phyloP scores from a whole-genome alignment of 2,888 invertebrate genomes.

The Dyspetes luteomarginatus region DNA sequence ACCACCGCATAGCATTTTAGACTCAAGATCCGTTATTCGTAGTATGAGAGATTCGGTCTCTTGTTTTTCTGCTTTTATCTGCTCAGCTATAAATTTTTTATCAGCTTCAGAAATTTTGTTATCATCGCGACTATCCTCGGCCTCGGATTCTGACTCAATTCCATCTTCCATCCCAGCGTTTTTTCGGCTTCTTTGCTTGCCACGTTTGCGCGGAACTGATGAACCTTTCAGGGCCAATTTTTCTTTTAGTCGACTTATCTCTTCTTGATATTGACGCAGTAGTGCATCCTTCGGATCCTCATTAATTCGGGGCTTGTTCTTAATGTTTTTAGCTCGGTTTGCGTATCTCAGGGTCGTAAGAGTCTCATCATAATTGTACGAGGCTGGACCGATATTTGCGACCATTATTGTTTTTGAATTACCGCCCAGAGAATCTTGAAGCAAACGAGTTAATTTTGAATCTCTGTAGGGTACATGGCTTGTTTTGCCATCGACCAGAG shows the following conservation, averaged over 20 bases:
- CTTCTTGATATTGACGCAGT: conserved; percentile 96
- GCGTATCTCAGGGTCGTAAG: conserved; percentile 98
- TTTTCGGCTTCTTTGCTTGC: conserved; percentile 82
- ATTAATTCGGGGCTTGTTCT: conserved; percentile 99
- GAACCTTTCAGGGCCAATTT: conserved; percentile 79
- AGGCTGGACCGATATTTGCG: conserved; percentile 99
- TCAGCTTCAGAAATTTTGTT: conserved; percentile 83
- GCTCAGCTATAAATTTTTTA: conserved; percentile 84
- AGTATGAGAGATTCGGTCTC: conserved; percentile 90
- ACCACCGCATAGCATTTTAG: conserved; percentile 96
- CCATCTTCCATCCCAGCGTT: conserved; percentile 84
- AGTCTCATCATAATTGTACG: conserved; percentile 99
- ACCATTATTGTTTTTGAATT: conserved; percentile 99
- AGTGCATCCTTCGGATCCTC: conserved; percentile 99
- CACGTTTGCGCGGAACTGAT: conserved; percentile 80
- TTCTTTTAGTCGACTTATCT: conserved; percentile 91
- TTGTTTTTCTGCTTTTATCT: conserved; percentile 88
- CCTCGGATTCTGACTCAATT: conserved; percentile 81
- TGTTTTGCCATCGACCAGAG: conserved; percentile 95
- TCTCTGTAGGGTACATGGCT: conserved; percentile 99
- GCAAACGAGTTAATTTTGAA: conserved; percentile 96
- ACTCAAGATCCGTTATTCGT: conserved; percentile 94
- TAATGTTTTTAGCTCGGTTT: conserved; percentile 98
- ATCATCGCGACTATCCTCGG: conserved; percentile 83
- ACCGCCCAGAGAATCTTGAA: conserved; percentile 99